Evolutionary conservation across 2,888 invertebrate species (phyloP), one percentile per base, ranked within the genome.

Genomic region (Hydriomena furcata): DNA sequence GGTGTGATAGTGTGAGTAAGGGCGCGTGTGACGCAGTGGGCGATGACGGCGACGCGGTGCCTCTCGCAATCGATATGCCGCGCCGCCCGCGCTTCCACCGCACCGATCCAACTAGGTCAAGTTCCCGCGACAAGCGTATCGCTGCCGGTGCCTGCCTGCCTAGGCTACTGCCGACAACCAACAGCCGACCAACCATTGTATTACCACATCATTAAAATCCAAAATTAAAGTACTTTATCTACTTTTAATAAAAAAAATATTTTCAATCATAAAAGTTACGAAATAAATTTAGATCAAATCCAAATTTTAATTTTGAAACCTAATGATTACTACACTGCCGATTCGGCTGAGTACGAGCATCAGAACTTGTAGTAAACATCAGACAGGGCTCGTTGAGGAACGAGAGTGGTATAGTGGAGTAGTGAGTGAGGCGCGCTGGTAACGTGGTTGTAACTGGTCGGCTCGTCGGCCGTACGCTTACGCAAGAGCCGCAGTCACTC

Each of bases 401-500:
- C 52, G 44, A 47, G 35, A 36, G 30, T 43, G 41, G 47, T 54
- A 66, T 43, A 43, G 47, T 54, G 67, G 68, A 74, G 65, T 67
- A 61, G 61, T 57, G 54, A 60, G 63, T 63, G 60, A 68, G 61
- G 61, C 68, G 62, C 67, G 32, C 31, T 38, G 43, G 47, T n/a
- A n/a, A n/a, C n/a, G n/a, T 43, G 34, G 59, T 61, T 62, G 69
- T 68, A 71, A 72, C 72, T n/a, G n/a, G 68, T 68, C 72, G 73
- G 78, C 79, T 82, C 74, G 79, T 77, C 79, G 82, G 77, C 76
- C 79, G 82, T 74, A 82, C 78, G 80, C 85, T 89, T 89, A 89
- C 90, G 89, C 87, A 89, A 89, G 86, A 84, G 75, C 79, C 82
- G 81, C 80, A 79, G 74, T 76, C 74, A 72, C 79, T 87, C 85